Conservation (phyloP, 1,140 invertebrate species). For the Cephus cinctus region DNA sequence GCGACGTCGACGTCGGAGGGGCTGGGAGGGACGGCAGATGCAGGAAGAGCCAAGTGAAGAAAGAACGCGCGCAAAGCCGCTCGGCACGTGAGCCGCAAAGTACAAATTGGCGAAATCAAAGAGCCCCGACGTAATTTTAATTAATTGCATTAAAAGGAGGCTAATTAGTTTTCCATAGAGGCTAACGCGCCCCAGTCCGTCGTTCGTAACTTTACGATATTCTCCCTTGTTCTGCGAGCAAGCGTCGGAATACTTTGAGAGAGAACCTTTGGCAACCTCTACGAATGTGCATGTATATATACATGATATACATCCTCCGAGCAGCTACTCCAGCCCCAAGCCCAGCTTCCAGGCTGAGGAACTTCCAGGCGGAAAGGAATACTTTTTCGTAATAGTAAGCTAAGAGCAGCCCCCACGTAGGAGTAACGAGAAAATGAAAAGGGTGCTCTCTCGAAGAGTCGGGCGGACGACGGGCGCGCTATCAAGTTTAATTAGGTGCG, state of each 20-base stretch:
- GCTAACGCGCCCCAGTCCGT: background rate
- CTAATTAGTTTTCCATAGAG: conserved; percentile 21
- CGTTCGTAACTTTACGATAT: too few species aligned
- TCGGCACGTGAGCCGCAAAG: conserved; percentile 18
- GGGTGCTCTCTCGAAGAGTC: conserved; percentile 15
- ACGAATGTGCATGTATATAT: too few species aligned
- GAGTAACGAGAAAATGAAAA: background rate
- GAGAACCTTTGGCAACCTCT: too few species aligned
- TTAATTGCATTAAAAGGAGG: conserved; percentile 22
- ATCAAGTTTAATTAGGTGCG: conserved; percentile 42
- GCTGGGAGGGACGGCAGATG: too few species aligned
- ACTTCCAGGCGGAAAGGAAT: too few species aligned
- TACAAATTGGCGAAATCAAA: conserved; percentile 26
- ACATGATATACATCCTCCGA: too few species aligned
- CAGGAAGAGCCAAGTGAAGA: background rate
- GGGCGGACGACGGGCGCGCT: conserved; percentile 20
- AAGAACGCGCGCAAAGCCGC: conserved; percentile 5
- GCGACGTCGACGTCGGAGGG: too few species aligned
- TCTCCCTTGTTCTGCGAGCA: conserved; percentile 1
- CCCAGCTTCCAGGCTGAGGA: too few species aligned
- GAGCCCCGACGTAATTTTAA: conserved; percentile 16
- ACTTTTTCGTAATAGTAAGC: too few species aligned
- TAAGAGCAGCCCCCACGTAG: too few species aligned
- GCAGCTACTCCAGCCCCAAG: too few species aligned
- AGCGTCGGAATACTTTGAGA: too few species aligned